Base-by-base conservation (phyloP, 2,113 vertebrate genomes). In the Garra rufa region DNA sequence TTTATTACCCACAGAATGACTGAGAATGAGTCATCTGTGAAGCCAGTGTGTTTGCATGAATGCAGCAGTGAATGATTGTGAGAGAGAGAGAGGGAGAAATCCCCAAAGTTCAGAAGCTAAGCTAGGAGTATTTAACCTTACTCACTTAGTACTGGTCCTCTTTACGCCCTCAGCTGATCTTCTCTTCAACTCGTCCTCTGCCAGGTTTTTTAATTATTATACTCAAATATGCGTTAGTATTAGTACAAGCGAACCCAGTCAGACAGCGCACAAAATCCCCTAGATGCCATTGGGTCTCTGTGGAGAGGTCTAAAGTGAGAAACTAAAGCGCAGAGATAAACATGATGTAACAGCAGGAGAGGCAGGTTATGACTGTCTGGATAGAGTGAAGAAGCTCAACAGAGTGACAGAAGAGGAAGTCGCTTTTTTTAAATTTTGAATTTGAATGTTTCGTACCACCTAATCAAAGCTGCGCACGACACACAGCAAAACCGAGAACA, bases 381-480 rank as follows among this genome's bases (percentile, higher is more conserved):
- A 26, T 15, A 34, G 63, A 76, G 48, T 15, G 82, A 44, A 76
- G 59, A 79, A 73, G 44, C 52, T 75, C 82, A 84, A 3, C 63
- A 69, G 30, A 61, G 71, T 46, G 61, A 81, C 50, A 84, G 48
- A 69, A 86, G 84, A 87, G 86, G 86, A 85, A 85, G 88, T 85
- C 59, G 61, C 34, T 48, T 59, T 85, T n/a, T 81, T 88, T 61
- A 84, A 88, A 57, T 41, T 87, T 89, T 85, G 77, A 82, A 87
- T 89, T 88, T 88, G 88, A 88, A 89, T 86, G 71, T 89, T 84
- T 89, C 41, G 41, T 73, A 69, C 65, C 83, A 80, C 38, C 71
- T 71, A 85, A 76, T 76, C 80, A 70, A 71, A 43, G 34, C 19
- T 61, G 74, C 76, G 55, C 52, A 65, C 48, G 65, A 61, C 59